Evolutionary conservation across 2,888 invertebrate genomes (phyloP).

Genomic region (Ennomos erosarius): DNA sequence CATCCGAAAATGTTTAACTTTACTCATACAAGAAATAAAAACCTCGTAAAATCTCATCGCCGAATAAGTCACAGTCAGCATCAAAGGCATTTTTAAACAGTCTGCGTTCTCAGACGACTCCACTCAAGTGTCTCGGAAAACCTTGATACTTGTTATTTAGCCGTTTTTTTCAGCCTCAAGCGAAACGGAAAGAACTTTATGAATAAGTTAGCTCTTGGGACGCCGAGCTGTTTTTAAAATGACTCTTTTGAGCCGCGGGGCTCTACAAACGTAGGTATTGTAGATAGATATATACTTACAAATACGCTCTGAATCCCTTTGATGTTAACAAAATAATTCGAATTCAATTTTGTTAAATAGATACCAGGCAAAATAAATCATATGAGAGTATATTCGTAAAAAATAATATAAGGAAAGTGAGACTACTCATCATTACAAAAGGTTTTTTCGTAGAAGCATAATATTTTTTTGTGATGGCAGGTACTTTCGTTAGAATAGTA

Average conservation of each 20-base stretch:
- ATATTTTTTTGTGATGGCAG: no score
- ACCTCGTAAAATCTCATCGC: constrained; percentile 17
- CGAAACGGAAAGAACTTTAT: constrained; percentile 32
- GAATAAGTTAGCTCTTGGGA: constrained; percentile 37
- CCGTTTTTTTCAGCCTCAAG: constrained; percentile 23
- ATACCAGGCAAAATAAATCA: neutral
- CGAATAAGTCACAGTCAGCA: constrained; percentile 5
- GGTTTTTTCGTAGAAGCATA: neutral
- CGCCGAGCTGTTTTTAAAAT: constrained; percentile 25
- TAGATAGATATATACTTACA: constrained; percentile 1
- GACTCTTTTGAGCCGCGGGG: constrained; percentile 15
- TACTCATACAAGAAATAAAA: constrained; percentile 9
- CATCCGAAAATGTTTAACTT: constrained; percentile 2
- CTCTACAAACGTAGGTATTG: constrained; percentile 8
- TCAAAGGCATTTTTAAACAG: constrained; percentile 32
- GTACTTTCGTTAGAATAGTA: neutral
- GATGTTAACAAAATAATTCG: constrained; percentile 1
- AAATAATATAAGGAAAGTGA: no score
- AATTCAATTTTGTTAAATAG: no score
- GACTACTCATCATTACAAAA: neutral
- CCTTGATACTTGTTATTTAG: constrained; percentile 32
- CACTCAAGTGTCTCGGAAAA: constrained; percentile 18
- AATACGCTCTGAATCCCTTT: neutral
- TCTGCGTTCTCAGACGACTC: constrained; percentile 17
- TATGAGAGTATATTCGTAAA: no score